Evolutionary conservation across 2,888 invertebrate genomes (phyloP).

Genomic region (Ctenicera cuprea): DNA sequence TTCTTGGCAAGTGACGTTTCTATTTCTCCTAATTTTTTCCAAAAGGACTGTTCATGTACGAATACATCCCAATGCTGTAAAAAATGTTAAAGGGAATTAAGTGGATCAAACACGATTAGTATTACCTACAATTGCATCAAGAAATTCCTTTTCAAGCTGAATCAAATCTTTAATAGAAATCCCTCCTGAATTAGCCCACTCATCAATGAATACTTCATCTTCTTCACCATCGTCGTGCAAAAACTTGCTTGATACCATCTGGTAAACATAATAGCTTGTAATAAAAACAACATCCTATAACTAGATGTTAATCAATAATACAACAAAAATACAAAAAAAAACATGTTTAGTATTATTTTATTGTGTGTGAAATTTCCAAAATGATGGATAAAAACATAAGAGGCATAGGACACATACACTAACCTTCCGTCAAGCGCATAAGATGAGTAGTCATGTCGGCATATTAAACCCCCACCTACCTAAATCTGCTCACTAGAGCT

Average conservation of each 20-base stretch:
- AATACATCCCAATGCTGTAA: slow-evolving; percentile 90
- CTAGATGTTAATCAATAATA: no score
- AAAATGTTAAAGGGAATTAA: not conserved
- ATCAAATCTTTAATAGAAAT: slow-evolving; percentile 85
- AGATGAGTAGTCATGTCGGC: no score
- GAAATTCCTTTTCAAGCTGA: slow-evolving; percentile 89
- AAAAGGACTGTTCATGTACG: slow-evolving; percentile 85
- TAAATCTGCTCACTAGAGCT: no score
- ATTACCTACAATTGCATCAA: slow-evolving; percentile 88
- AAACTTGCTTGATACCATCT: slow-evolving; percentile 98
- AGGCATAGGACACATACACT: no score
- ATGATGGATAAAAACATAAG: no score
- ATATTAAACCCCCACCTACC: no score
- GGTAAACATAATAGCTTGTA: slow-evolving; percentile 62
- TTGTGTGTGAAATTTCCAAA: no score
- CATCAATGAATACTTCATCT: slow-evolving; percentile 92
- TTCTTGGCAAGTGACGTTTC: slow-evolving; percentile 84
- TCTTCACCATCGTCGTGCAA: slow-evolving; percentile 94
- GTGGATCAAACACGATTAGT: not conserved
- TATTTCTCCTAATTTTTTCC: slow-evolving; percentile 80
- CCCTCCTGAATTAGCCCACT: slow-evolving; percentile 93
- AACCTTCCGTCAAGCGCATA: no score
- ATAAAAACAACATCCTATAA: no score
- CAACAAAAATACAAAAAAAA: no score
- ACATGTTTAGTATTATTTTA: no score